These are phyloP conservation scores for Caenorhabditis remanei DNA, from an alignment of 1,140 invertebrate genomes.

Conservation along the genomic window DNA sequence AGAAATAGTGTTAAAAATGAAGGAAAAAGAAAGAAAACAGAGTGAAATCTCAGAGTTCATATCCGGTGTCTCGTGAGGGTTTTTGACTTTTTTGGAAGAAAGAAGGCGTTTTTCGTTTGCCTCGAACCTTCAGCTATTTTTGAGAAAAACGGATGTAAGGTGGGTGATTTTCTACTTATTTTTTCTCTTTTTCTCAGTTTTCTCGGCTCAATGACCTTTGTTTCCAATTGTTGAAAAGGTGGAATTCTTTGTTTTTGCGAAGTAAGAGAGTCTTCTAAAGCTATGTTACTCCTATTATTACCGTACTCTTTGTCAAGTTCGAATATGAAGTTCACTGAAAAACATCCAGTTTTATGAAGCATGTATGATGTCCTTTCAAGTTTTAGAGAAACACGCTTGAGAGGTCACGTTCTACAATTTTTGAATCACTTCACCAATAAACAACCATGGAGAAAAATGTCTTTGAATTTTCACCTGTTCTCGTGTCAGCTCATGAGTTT, in stretches of 20 bases:
- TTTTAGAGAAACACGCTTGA: too few relatives aligned
- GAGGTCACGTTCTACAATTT: too few relatives aligned
- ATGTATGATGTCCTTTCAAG: too few relatives aligned
- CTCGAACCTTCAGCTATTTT: constrained; percentile 6
- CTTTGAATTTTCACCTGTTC: too few relatives aligned
- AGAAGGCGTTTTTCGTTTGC: not conserved
- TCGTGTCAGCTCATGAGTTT: too few relatives aligned
- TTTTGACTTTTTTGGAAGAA: constrained; percentile 4
- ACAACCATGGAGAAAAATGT: too few relatives aligned
- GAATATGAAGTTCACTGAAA: too few relatives aligned
- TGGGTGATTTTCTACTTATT: constrained; percentile 1
- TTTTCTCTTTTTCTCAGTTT: not conserved
- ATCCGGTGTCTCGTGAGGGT: constrained; percentile 32
- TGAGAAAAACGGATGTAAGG: constrained; percentile 2
- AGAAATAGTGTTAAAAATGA: not conserved
- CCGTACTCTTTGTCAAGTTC: too few relatives aligned
- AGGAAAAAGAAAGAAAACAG: not conserved
- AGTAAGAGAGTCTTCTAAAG: too few relatives aligned
- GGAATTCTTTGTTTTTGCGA: not conserved
- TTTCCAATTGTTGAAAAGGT: not conserved
- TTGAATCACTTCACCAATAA: too few relatives aligned
- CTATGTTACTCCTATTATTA: too few relatives aligned
- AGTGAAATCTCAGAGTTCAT: constrained; percentile 18
- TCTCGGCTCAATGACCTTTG: constrained; percentile 5
- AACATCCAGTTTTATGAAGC: too few relatives aligned